Evolutionary conservation across 30 jellyfish, hydroid and myxozoan genomes (phyloP), one percentile per base, ranked within the genome.

Genomic region (Hydractinia echinata): DNA sequence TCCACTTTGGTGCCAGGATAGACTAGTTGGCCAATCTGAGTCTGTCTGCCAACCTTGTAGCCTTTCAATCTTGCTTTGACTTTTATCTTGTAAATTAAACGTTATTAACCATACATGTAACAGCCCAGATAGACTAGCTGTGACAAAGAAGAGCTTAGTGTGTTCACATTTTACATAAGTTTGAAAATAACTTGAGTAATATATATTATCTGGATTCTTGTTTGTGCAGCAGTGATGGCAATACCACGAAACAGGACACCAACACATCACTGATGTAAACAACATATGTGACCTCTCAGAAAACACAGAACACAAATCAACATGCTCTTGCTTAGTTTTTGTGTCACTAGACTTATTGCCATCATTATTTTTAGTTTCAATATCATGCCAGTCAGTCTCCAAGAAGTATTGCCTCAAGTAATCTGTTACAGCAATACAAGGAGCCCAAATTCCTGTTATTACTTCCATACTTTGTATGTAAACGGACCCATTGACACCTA

Each of bases 41-140:
- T 80, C 69, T 2, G 84, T 67, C 69, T 20, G 55, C 78, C 78
- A 76, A 78, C 78, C 52, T 49, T 19, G 4, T 11, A 14, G 8
- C 8, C 16, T 13, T 16, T 54, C 19, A 44, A 58, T 58, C 21
- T 9, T 76, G 14, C 54, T 53, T 18, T 51, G 78, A 76, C 82
- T 15, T 10, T 51, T 58, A 9, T 49, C 84, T 6, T 8, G 14
- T 80, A 67, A 48, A 21, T 14, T 50, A 61, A 77, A 48, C 30
- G 84, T 61, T n/a, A 80, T 21, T 15, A 61, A 39, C 83, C 81
- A 80, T 56, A 80, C 19, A 67, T 61, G 67, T 67, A 80, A 10
- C 30, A 14, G 73, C 54, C 87, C 86, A 80, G 51, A 61, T 21
- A 53, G 51, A 52, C 87, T 80, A 5, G 86, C 87, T 7, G 87